These are phyloP conservation scores for Harmothoe impar DNA, from an alignment of 2,888 invertebrate species.

Conservation along the genomic window DNA sequence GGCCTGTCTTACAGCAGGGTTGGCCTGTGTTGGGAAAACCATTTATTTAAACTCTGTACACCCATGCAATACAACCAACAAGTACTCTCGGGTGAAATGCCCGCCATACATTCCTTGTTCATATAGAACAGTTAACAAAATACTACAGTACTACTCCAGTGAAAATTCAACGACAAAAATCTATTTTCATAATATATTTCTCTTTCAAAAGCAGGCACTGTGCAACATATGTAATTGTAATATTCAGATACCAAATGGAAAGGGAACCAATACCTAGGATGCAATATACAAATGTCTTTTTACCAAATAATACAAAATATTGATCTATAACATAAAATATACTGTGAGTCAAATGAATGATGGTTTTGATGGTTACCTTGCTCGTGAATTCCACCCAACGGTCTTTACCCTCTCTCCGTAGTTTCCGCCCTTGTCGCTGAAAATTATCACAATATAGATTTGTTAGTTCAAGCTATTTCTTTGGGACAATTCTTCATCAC, in stretches of 20 bases:
- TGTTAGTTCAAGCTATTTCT: no score
- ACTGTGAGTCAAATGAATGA: neutral
- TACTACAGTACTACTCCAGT: neutral
- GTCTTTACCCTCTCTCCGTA: constrained; percentile 86
- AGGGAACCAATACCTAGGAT: constrained; percentile 7
- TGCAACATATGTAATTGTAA: constrained; percentile 2
- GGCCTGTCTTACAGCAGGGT: constrained; percentile 96
- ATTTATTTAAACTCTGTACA: constrained; percentile 7
- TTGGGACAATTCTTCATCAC: no score
- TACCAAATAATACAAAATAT: neutral
- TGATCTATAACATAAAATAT: neutral
- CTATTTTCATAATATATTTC: neutral
- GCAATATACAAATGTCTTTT: neutral
- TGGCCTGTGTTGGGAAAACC: constrained; percentile 87
- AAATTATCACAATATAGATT: no score
- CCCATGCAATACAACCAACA: constrained; percentile 52
- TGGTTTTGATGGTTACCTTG: constrained; percentile 87
- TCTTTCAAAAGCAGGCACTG: constrained; percentile 62
- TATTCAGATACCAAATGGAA: neutral
- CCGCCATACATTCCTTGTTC: constrained; percentile 52
- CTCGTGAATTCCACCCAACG: constrained; percentile 84
- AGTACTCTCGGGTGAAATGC: neutral
- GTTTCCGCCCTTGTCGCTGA: constrained; percentile 90
- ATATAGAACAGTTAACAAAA: constrained; percentile 42
- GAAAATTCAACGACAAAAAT: neutral